Evolutionary conservation across 2,113 vertebrate genomes (phyloP).

Genomic region (Nesoenas mayeri): DNA sequence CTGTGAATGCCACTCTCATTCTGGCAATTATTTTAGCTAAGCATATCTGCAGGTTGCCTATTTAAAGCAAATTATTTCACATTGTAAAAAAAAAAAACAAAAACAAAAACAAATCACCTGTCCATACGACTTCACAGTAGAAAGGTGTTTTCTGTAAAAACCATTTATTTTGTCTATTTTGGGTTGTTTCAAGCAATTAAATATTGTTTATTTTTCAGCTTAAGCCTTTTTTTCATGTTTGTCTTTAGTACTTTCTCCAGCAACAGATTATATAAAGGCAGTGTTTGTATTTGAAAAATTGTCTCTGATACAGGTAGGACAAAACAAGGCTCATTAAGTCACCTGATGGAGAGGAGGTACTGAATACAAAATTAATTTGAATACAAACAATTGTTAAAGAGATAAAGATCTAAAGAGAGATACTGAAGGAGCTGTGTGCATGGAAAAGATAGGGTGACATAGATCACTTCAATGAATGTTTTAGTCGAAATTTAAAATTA

Average conservation of each 20-base stretch:
- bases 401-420: conserved; percentile 34
- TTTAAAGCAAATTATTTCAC: background rate
- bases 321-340: background rate
- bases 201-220: background rate
- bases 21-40: background rate
- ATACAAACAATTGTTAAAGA: background rate
- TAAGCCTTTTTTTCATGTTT: background rate
- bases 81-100: background rate
- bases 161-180: background rate
- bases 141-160: background rate
- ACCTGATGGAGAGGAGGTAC: background rate
- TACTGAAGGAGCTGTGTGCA: conserved; percentile 14
- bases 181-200: background rate
- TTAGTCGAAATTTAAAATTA: background rate
- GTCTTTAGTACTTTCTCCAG: background rate
- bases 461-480: conserved; percentile 33
- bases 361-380: conserved; percentile 9
- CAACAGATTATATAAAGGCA: background rate
- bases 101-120: no score
- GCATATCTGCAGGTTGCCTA: background rate
- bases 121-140: background rate
- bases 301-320: background rate
- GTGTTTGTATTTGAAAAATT: background rate
- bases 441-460: conserved; percentile 13
- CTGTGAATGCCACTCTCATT: background rate